Evolutionary conservation across 2,113 vertebrate species (phyloP).

Genomic region (Pteruthius melanotis): DNA sequence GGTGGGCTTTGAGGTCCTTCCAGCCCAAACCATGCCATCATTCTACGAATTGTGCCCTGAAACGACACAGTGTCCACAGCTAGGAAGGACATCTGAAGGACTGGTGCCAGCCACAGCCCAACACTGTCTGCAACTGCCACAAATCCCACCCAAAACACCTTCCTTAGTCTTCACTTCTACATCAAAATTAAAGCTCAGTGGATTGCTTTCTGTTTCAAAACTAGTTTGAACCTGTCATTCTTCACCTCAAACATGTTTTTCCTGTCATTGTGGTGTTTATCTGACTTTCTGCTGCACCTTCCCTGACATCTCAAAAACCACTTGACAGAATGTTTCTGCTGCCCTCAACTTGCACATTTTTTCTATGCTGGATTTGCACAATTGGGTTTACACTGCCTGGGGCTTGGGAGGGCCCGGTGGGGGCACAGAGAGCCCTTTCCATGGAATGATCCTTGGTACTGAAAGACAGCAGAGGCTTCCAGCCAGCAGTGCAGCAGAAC

Average conservation of each 20-base stretch:
- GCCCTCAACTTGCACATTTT: background rate
- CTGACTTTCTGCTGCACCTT: background rate
- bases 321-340: background rate
- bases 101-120: background rate
- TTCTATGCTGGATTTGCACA: background rate
- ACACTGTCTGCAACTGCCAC: background rate
- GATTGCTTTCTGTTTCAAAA: background rate
- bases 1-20: background rate
- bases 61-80: background rate
- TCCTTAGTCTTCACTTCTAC: background rate
- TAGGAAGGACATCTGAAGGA: background rate
- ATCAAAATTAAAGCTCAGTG: background rate
- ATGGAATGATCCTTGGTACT: fast-evolving
- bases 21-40: no score
- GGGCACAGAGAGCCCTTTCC: no score
- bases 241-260: background rate
- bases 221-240: background rate
- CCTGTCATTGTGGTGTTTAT: background rate
- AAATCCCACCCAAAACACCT: background rate
- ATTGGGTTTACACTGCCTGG: background rate
- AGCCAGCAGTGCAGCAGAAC: background rate
- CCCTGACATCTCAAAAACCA: background rate
- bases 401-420: background rate
- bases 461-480: background rate
- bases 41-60: background rate